Base-by-base conservation (phyloP, 2,113 vertebrate genomes). In the Machaerirhynchus nigripectus region DNA sequence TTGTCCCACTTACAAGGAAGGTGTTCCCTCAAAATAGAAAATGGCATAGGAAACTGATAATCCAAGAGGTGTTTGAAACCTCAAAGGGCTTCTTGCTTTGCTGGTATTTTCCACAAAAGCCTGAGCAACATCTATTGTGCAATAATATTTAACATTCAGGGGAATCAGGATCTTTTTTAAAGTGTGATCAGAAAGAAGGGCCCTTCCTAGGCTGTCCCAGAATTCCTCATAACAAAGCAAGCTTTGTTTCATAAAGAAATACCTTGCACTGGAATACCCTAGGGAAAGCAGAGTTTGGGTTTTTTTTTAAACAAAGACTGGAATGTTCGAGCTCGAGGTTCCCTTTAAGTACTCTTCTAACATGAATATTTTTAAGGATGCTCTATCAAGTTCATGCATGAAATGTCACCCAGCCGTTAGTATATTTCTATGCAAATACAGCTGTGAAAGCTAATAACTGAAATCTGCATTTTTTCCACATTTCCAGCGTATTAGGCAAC, bases 401-500 rank as follows among this genome's bases (percentile, higher is more conserved):
- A 96, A 97, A 96, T 96, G 86, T 77, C 90, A 95, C 79, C 76
- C 87, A 96, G 85, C 44, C 35, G 5, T 93, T 92, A 84, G 69
- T 88, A 67, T 57, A 94, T 94, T 96, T 96, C 95, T 97, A 96
- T 96, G 96, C 94, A 97, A 97, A 97, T 96, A 71, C 92, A 96
- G 69, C 93, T 91, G 73, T 79, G 87, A 73, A 95, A 96, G 87
- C 91, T 96, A 96, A 96, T 97, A 94, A 85, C 74, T 28, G 74
- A 95, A 97, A 97, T 96, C 91, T 97, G 84, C 93, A 91, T 94
- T 97, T 96, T 95, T 94, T 89, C 52, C 93, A 91, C 90, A 94
- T 97, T 93, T 83, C 61, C 89, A 95, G 61, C 13, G 4, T 91
- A 93, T 84, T 94, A 52, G 79, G 83, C 70, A 84, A 73, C 50